These are phyloP conservation scores for Amitus sp. DNA, from an alignment of 2,888 invertebrate species.

Conservation along the genomic window DNA sequence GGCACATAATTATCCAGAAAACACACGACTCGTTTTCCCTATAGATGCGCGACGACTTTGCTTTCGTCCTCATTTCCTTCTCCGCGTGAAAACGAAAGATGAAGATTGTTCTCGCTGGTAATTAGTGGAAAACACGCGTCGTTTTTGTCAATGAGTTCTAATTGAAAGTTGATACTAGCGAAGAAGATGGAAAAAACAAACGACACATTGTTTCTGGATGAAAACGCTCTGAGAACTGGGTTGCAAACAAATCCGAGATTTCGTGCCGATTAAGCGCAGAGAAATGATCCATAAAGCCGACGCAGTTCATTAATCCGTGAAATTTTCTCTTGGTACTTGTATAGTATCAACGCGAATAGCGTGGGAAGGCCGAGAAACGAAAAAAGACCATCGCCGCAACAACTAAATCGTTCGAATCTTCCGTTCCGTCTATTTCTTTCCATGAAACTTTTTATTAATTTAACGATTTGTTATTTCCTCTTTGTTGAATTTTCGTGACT, in stretches of 20 bases:
- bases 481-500: neutral
- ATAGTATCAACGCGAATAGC: slow-evolving; percentile 40
- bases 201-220: neutral
- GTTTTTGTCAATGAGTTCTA: neutral
- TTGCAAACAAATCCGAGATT: slow-evolving; percentile 31
- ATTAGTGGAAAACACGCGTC: too few species aligned
- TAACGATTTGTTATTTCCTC: neutral
- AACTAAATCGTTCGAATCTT: slow-evolving; percentile 17
- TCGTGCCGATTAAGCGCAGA: slow-evolving; percentile 31
- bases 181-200: neutral
- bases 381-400: slow-evolving; percentile 28
- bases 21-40: too few species aligned
- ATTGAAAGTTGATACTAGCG: neutral
- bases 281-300: slow-evolving; percentile 41
- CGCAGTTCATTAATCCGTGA: slow-evolving; percentile 49
- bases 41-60: too few species aligned
- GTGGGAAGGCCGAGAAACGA: slow-evolving; percentile 48
- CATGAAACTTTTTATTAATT: neutral
- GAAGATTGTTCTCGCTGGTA: too few species aligned
- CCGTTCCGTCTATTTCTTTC: neutral
- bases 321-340: slow-evolving; percentile 38
- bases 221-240: slow-evolving; percentile 39
- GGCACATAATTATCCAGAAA: too few species aligned
- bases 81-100: too few species aligned
- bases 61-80: too few species aligned